A percentile compares a stretch with the other conserved stretches of the same genome.
Conservation (phyloP, 2,888 invertebrate species). For the Cecidostiba fungosa region DNA sequence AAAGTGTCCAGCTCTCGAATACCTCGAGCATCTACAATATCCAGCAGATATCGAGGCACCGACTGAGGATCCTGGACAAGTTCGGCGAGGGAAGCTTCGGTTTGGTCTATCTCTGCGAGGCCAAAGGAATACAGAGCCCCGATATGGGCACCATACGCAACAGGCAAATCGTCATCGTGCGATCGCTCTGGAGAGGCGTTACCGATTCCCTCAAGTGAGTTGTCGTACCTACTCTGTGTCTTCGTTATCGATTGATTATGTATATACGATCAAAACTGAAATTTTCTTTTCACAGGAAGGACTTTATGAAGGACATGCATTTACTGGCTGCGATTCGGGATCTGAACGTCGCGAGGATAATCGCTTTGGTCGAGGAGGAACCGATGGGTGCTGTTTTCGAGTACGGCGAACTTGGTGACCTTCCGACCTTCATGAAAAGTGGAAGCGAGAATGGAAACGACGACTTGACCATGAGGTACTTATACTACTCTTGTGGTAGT, state of each 20-base stretch:
- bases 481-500: neutral
- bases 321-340: constrained; percentile 92
- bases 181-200: constrained; percentile 89
- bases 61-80: constrained; percentile 91
- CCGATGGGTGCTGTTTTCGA: constrained; percentile 95
- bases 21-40: constrained; percentile 74
- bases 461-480: constrained; percentile 71
- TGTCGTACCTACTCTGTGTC: neutral
- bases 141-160: constrained; percentile 83
- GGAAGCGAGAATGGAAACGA: constrained; percentile 71
- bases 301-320: constrained; percentile 93
- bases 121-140: constrained; percentile 85
- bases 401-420: constrained; percentile 92
- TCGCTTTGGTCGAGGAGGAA: constrained; percentile 90
- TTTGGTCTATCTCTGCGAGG: constrained; percentile 90
- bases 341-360: constrained; percentile 90
- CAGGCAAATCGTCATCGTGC: constrained; percentile 88
- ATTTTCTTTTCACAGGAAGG: constrained; percentile 84
- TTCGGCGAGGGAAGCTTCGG: constrained; percentile 94
- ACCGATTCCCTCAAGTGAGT: constrained; percentile 85
- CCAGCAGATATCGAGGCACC: constrained; percentile 87
- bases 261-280: neutral
- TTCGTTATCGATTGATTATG: neutral
- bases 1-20: constrained; percentile 78
- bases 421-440: constrained; percentile 85